A percentile compares a stretch with the other conserved stretches of the same genome.
These are phyloP conservation scores for Tridacna gigas DNA, from an alignment of 2,888 invertebrate species.

Conservation along the genomic window DNA sequence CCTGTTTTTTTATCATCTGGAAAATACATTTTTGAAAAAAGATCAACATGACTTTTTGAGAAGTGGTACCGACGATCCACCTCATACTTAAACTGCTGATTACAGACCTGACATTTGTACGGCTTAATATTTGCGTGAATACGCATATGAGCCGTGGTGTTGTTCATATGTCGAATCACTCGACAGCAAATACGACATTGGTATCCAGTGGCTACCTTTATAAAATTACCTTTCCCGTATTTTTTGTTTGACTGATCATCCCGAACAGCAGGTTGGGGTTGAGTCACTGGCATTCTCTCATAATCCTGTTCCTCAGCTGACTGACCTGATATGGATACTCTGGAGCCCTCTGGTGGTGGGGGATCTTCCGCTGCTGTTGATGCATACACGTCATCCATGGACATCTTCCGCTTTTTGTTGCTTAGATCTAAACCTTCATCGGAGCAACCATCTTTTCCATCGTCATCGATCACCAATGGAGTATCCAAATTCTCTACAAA, in stretches of 20 bases:
- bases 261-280: constrained; percentile 28
- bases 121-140: constrained; percentile 65
- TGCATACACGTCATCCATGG: constrained; percentile 53
- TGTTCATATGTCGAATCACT: constrained; percentile 66
- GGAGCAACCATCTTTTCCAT: constrained; percentile 30
- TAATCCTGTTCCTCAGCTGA: constrained; percentile 44
- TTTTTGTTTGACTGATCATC: constrained; percentile 58
- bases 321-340: constrained; percentile 31
- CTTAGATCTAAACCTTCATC: constrained; percentile 62
- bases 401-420: constrained; percentile 62
- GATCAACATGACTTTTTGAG: constrained; percentile 65
- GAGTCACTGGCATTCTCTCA: constrained; percentile 29
- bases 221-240: constrained; percentile 66
- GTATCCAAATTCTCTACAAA: constrained; percentile 61
- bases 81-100: constrained; percentile 66
- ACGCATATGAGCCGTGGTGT: constrained; percentile 65
- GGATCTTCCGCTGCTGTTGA: constrained; percentile 17
- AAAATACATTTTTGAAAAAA: constrained; percentile 67
- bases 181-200: constrained; percentile 66
- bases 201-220: constrained; percentile 64
- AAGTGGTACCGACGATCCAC: constrained; percentile 64
- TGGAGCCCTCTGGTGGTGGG: constrained; percentile 17
- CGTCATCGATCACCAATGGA: constrained; percentile 56
- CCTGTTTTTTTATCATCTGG: constrained; percentile 61
- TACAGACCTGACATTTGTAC: constrained; percentile 66